Evolutionary conservation across 2,888 invertebrate genomes (phyloP), one percentile per base, ranked within the genome.

Genomic region (Limnephilus auricula): DNA sequence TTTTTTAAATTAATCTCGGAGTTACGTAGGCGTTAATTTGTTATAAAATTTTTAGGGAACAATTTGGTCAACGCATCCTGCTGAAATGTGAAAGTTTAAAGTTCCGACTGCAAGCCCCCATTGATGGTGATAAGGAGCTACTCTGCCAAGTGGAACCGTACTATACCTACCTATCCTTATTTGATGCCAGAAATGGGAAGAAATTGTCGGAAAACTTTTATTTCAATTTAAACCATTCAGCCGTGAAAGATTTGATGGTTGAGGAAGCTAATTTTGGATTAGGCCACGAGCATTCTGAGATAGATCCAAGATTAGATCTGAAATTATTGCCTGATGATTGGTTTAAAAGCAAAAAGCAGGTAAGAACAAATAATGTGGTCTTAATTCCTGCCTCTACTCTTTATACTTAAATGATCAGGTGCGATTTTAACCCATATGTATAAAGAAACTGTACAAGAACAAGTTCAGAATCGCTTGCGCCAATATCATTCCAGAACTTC

Each of bases 181-280:
- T 98, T 95, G 99, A 99, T 96, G 98, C 98, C 10, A 97, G 97
- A 94, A 97, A 97, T 93, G 98, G 98, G 79, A 97, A 97, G 94
- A 99, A 99, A 95, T 96, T 99, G 93, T 98, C 99, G 2, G 99
- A 99, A 95, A 99, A 98, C 95, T 99, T 99, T 95, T 97, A 98
- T 95, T 98, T 98, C 94, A 98, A 98, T 94, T 96, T 98, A 30
- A 98, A 98, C 95, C 97, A 97, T 94, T 96, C 97, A 15, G 96
- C 97, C 93, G 97, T 98, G n/a, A 95, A 93, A 94, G 96, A 96
- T 94, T 96, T 95, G 95, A 95, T 95, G 96, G 95, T 94, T 93
- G 95, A 95, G 92, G 94, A 93, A 4, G 95, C 96, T 93, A 95
- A 95, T 94, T 95, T 95, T 91, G 95, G 96, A 94, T 95, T 95